phyloP scores from a whole-genome alignment of 1,140 invertebrate species.

The Zelostemma sp. region DNA sequence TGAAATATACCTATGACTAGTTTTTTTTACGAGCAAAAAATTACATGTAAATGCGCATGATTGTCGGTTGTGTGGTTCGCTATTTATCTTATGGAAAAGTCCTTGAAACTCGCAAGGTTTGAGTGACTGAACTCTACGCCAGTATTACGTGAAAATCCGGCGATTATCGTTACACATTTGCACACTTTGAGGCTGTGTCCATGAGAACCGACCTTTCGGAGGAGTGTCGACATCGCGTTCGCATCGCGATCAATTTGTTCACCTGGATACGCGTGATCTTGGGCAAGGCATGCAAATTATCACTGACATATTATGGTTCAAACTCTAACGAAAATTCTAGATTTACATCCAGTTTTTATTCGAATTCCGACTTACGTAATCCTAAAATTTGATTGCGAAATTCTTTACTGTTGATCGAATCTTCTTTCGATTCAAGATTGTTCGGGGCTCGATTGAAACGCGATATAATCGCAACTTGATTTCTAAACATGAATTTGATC shows the following conservation, averaged over 20 bases:
- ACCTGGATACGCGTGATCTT: too few species aligned
- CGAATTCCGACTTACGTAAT: too few species aligned
- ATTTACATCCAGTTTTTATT: neutral
- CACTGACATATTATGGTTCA: too few species aligned
- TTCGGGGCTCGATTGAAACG: too few species aligned
- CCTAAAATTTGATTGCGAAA: too few species aligned
- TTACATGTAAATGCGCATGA: neutral
- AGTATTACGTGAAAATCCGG: slow-evolving; percentile 18
- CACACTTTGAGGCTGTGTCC: slow-evolving; percentile 22
- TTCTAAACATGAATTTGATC: too few species aligned
- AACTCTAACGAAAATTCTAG: too few species aligned
- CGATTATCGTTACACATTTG: neutral
- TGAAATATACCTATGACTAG: too few species aligned
- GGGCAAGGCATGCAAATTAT: too few species aligned
- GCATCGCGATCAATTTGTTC: slow-evolving; percentile 23
- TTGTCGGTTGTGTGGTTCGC: neutral
- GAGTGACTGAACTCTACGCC: slow-evolving; percentile 1
- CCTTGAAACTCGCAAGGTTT: slow-evolving; percentile 1
- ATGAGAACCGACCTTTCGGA: slow-evolving; percentile 48
- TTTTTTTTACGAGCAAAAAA: neutral
- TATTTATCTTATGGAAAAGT: neutral
- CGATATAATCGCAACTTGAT: too few species aligned
- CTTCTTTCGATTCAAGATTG: too few species aligned
- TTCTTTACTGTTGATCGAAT: too few species aligned
- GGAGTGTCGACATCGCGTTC: slow-evolving; percentile 36